Conservation (phyloP, 2,113 vertebrate genomes). For the Spea bombifrons region DNA sequence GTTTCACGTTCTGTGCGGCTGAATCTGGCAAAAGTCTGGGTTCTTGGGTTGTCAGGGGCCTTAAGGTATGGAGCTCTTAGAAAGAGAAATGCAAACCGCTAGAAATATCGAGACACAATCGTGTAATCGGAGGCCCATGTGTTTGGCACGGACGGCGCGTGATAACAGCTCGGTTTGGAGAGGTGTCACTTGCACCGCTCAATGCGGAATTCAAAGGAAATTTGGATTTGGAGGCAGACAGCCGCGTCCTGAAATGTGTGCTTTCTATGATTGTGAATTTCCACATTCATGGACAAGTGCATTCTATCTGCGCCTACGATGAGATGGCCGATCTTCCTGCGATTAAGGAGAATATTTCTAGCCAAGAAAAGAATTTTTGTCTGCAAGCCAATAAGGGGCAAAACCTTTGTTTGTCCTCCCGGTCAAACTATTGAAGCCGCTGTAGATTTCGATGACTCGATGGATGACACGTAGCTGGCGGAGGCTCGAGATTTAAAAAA, state of each 20-base stretch:
- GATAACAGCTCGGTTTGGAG: constrained; percentile 82
- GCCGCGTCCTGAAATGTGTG: background rate
- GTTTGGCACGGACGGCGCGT: constrained; percentile 77
- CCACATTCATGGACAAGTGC: background rate
- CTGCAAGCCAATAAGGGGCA: too few species aligned
- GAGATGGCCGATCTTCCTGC: too few species aligned
- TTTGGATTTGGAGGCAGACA: background rate
- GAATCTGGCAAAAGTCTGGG: constrained; percentile 52
- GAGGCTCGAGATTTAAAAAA: too few species aligned
- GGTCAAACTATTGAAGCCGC: too few species aligned
- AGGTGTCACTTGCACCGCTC: constrained; percentile 87
- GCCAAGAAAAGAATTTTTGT: too few species aligned
- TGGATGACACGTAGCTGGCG: too few species aligned
- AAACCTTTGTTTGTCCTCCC: too few species aligned
- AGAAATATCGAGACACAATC: constrained; percentile 79
- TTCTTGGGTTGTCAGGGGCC: constrained; percentile 74
- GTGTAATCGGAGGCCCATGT: constrained; percentile 78
- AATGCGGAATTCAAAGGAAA: constrained; percentile 70
- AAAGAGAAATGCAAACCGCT: constrained; percentile 89
- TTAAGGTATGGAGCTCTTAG: constrained; percentile 86
- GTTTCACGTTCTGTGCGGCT: constrained; percentile 48
- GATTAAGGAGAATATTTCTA: too few species aligned
- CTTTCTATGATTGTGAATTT: background rate
- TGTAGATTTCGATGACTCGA: too few species aligned
- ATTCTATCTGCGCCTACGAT: too few species aligned